Evolutionary conservation across 2,797 vertebrate species (phyloP), one percentile per base, ranked within the genome.

Genomic region (Prionace glauca): DNA sequence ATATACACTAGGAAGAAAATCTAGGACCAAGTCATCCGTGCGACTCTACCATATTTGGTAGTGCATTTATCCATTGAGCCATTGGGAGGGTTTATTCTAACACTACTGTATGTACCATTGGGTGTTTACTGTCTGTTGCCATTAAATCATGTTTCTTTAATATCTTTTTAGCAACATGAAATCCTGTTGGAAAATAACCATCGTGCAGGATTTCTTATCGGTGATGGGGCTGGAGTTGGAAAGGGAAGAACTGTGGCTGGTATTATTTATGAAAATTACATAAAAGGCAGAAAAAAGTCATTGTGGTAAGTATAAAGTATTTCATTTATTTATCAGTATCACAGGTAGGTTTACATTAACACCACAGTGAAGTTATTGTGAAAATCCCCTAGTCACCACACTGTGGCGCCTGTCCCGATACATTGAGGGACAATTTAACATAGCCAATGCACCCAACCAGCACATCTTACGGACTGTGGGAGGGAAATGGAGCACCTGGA

Each of bases 241-340:
- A 99, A 99, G 97, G 99, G 99, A 93, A 98, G 99, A 96, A 99
- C 99, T 0, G 98, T 99, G 96, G 99, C 99, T 0, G 99, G 99
- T 95, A 98, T 99, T 97, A 99, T 99, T 96, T 97, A 99, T 95
- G 99, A 99, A 96, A 99, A 99, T 96, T 98, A 97, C 96, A 97
- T 99, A 95, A 99, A 98, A 96, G 98, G 98, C 97, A 98, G 99
- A 96, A 99, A 98, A 96, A 99, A 99, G 98, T 96, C 99, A 96
- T 96, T 99, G 96, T 99, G 99, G 99, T 99, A 97, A 98, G 98
- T 95, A 1, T 92, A 16, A 32, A 96, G 96, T 95, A 14, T 56
- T 56, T 56, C 50, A 56, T 56, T 56, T 56, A 56, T 56, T 56
- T 56, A 56, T 56, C 50, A 56, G 50, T 56, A 3, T 56, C 50